A percentile compares a stretch with the other conserved stretches of the same genome.
phyloP scores from a whole-genome alignment of 2,113 vertebrate genomes.

The Charadrius vociferus region DNA sequence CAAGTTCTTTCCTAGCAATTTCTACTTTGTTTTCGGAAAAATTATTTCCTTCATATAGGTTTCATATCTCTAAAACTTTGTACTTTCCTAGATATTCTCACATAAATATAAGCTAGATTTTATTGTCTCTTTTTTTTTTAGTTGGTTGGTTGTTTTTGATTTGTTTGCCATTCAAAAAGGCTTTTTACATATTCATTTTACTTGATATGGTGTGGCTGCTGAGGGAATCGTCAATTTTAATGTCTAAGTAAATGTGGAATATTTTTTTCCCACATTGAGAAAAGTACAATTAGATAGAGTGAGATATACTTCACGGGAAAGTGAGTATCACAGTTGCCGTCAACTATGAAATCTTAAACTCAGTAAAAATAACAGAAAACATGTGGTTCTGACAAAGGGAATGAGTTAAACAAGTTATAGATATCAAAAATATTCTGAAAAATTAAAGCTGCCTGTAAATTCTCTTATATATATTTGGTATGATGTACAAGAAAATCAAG shows the following conservation, averaged over 20 bases:
- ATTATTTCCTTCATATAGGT: background rate
- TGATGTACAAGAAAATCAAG: background rate
- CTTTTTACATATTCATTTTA: background rate
- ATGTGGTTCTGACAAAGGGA: background rate
- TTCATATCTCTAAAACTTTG: background rate
- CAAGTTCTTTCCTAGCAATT: background rate
- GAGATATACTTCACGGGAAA: background rate
- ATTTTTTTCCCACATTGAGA: background rate
- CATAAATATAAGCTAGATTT: background rate
- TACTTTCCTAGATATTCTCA: background rate
- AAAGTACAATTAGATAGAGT: background rate
- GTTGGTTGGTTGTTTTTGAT: background rate
- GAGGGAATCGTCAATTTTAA: background rate
- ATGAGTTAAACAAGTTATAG: background rate
- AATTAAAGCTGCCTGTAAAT: background rate
- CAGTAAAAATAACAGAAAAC: background rate
- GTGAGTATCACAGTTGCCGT: background rate
- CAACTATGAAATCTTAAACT: background rate
- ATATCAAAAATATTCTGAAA: background rate
- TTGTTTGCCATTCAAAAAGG: background rate
- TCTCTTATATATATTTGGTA: background rate
- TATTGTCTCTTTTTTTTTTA: background rate
- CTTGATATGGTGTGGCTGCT: background rate
- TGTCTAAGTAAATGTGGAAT: background rate
- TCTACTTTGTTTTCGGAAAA: background rate